Evolutionary conservation across 2,888 invertebrate species (phyloP).

Genomic region (Mamestra brassicae): DNA sequence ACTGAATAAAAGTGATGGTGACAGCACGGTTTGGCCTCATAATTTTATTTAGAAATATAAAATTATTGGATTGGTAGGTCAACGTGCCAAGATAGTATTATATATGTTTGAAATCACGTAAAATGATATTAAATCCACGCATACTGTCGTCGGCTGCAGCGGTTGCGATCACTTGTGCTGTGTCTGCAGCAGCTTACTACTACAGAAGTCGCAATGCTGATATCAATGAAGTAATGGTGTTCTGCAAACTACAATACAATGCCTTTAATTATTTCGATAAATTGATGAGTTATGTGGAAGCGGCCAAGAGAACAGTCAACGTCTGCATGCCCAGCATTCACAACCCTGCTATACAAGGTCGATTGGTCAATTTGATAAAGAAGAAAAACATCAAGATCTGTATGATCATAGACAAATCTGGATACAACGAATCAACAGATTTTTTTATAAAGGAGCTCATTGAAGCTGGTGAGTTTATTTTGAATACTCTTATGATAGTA

Average conservation of each 20-base stretch:
- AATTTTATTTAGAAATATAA: conserved; percentile 81
- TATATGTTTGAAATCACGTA: conserved; percentile 85
- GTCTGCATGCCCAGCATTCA: conserved; percentile 89
- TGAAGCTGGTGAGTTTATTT: conserved; percentile 80
- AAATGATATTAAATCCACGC: conserved; percentile 84
- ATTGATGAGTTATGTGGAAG: conserved; percentile 84
- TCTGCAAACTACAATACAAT: conserved; percentile 88
- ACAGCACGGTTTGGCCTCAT: conserved; percentile 76
- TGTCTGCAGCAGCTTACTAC: conserved; percentile 85
- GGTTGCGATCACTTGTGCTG: conserved; percentile 84
- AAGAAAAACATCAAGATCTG: conserved; percentile 82
- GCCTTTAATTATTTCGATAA: conserved; percentile 87
- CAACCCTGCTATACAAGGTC: conserved; percentile 86
- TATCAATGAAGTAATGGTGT: conserved; percentile 88
- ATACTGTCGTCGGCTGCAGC: conserved; percentile 84
- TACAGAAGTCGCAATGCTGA: conserved; percentile 82
- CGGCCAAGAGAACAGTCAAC: conserved; percentile 81
- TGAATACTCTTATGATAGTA: not conserved
- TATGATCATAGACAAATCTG: conserved; percentile 84
- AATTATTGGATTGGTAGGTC: conserved; percentile 79
- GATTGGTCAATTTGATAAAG: conserved; percentile 81
- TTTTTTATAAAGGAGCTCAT: conserved; percentile 84
- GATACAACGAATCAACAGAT: conserved; percentile 83
- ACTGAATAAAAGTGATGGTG: conserved; percentile 61
- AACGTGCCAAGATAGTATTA: conserved; percentile 66